Base-by-base conservation (phyloP, 2,113 vertebrate genomes). In the Tamias sibiricus region DNA sequence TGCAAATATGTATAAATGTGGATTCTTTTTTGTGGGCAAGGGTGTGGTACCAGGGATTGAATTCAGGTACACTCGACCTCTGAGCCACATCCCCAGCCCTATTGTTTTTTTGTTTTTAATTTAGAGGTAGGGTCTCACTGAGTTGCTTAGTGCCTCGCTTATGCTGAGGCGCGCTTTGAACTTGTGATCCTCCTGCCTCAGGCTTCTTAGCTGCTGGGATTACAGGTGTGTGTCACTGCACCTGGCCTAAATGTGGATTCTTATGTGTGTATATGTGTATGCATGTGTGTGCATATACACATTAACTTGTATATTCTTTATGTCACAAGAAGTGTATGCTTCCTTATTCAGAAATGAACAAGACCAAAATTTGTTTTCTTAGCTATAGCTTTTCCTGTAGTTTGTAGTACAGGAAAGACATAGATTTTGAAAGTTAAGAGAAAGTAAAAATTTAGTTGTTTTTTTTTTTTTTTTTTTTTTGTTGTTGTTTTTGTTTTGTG, bases 381-480 rank as follows among this genome's bases (percentile, higher is more conserved):
- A 59, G 52, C 79, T 26, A 62, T 1, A 68, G 35, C 11, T 54
- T 94, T 81, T 77, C 30, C 28, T 47, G 8, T 32, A 64, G n/a
- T 44, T 91, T 72, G 35, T 30, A 62, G 24, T 91, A 4, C 20
- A 81, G 52, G n/a, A 77, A 74, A 82, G 79, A 54, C 26, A 40
- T 42, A 81, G 59, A 90, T 87, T 72, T 72, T 77, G 77, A 88
- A 94, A 81, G 35, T 62, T 84, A 76, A 74, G 14, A 47, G 30
- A 94, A 8, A 95, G 32, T 90, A 75, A 82, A 89, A 83, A n/a
- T n/a, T n/a, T n/a, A n/a, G n/a, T n/a, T n/a, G n/a, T n/a, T n/a
- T n/a, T n/a, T n/a, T n/a, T n/a, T n/a, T n/a, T n/a, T 64, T 76
- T 72, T n/a, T 32, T 7, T 1, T 24, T 26, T 62, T 94, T 8